phyloP scores from a whole-genome alignment of 2,113 vertebrate genomes.

The Clarias magur region DNA sequence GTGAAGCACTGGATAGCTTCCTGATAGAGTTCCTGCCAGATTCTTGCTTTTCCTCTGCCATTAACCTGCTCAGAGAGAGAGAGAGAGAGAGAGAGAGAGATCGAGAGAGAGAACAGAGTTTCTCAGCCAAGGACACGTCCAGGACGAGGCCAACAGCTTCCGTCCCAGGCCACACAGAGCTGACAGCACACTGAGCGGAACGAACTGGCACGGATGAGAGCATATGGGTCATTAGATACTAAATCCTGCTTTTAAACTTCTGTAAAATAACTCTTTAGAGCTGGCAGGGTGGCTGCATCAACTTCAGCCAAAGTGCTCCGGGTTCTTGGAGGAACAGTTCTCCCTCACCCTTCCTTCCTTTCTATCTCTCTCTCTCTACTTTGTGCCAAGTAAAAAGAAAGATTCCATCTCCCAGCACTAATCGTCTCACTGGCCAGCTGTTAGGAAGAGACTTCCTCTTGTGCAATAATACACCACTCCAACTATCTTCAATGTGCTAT shows the following conservation, averaged over 20 bases:
- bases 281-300: conserved; percentile 15
- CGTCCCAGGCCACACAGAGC: conserved; percentile 18
- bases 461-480: not conserved
- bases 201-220: not conserved
- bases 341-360: not conserved
- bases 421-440: not conserved
- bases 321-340: conserved; percentile 18
- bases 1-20: conserved; percentile 19
- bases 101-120: conserved; percentile 19
- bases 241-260: conserved; percentile 12
- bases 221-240: conserved; percentile 9
- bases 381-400: conserved; percentile 1
- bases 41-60: conserved; percentile 16
- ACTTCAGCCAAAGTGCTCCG: conserved; percentile 19
- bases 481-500: not conserved
- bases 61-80: conserved; percentile 31
- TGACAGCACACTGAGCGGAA: not conserved
- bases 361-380: not conserved
- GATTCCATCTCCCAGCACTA: not conserved
- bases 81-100: not conserved
- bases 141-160: conserved; percentile 30
- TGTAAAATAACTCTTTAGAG: conserved; percentile 34
- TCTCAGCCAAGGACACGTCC: conserved; percentile 43
- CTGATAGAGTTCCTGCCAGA: conserved; percentile 30
- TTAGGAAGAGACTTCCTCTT: not conserved